Evolutionary conservation across 2,113 vertebrate species (phyloP).

Genomic region (Tauraco erythrolophus): DNA sequence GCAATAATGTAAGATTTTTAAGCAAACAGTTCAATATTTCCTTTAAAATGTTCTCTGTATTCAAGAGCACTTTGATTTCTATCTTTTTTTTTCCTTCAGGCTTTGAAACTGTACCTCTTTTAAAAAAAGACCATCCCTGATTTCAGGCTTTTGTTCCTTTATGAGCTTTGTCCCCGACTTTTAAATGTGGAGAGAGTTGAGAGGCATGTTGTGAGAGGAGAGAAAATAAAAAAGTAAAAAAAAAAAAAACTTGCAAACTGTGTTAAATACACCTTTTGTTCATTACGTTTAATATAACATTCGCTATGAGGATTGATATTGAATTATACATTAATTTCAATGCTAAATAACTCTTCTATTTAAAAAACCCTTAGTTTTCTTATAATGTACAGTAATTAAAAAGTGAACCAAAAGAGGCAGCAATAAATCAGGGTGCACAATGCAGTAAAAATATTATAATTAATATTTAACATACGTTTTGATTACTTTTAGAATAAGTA

Average conservation of each 20-base stretch:
- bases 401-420: constrained; percentile 80
- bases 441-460: constrained; percentile 83
- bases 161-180: constrained; percentile 84
- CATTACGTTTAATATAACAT: constrained; percentile 85
- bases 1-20: constrained; percentile 88
- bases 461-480: constrained; percentile 86
- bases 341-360: constrained; percentile 79
- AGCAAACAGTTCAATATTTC: constrained; percentile 89
- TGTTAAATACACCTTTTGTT: constrained; percentile 85
- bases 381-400: constrained; percentile 82
- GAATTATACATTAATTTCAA: constrained; percentile 81
- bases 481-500: constrained; percentile 83
- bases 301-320: constrained; percentile 74
- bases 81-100: constrained; percentile 79
- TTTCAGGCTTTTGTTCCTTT: constrained; percentile 85
- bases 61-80: constrained; percentile 86
- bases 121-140: constrained; percentile 82
- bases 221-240: constrained; percentile 72
- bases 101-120: constrained; percentile 85
- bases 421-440: constrained; percentile 84
- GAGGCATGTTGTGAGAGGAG: constrained; percentile 82
- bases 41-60: constrained; percentile 87
- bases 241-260: constrained; percentile 80
- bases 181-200: constrained; percentile 80
- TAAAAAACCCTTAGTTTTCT: constrained; percentile 79